A percentile compares a stretch with the other conserved stretches of the same genome.
These are phyloP conservation scores for Elysia chlorotica DNA, from an alignment of 1,140 invertebrate species.

Conservation along the genomic window DNA sequence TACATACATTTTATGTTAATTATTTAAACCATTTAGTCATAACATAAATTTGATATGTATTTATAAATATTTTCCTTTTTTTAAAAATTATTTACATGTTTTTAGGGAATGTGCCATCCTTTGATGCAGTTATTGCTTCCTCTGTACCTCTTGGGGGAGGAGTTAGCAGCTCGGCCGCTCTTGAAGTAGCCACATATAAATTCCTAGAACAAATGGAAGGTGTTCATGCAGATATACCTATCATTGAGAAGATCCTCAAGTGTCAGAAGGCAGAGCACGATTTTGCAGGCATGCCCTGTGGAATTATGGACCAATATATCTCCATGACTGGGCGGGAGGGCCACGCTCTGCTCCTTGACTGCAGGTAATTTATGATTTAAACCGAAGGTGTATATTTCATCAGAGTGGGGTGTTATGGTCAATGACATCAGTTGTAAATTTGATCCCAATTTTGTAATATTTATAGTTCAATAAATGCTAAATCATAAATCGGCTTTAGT, in stretches of 20 bases:
- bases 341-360: conserved; percentile 85
- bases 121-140: conserved; percentile 79
- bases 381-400: too few relatives aligned
- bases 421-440: too few relatives aligned
- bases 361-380: too few relatives aligned
- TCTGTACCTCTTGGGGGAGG: conserved; percentile 87
- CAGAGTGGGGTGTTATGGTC: too few relatives aligned
- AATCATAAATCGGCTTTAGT: too few relatives aligned
- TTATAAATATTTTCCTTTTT: too few relatives aligned
- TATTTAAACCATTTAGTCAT: too few relatives aligned
- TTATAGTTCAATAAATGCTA: too few relatives aligned
- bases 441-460: too few relatives aligned
- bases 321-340: conserved; percentile 79
- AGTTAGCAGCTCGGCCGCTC: conserved; percentile 86
- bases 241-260: conserved; percentile 74
- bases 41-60: too few relatives aligned
- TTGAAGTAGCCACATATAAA: conserved; percentile 88
- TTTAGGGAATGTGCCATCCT: conserved; percentile 65
- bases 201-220: conserved; percentile 73
- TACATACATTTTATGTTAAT: too few relatives aligned
- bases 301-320: conserved; percentile 96
- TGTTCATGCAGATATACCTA: conserved; percentile 21
- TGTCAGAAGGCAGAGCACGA: conserved; percentile 92
- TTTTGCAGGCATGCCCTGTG: conserved; percentile 88
- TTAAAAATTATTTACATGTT: too few relatives aligned